Evolutionary conservation across 2,797 vertebrate genomes (phyloP), one percentile per base, ranked within the genome.

Genomic region (Melanotaenia parkinsoni): DNA sequence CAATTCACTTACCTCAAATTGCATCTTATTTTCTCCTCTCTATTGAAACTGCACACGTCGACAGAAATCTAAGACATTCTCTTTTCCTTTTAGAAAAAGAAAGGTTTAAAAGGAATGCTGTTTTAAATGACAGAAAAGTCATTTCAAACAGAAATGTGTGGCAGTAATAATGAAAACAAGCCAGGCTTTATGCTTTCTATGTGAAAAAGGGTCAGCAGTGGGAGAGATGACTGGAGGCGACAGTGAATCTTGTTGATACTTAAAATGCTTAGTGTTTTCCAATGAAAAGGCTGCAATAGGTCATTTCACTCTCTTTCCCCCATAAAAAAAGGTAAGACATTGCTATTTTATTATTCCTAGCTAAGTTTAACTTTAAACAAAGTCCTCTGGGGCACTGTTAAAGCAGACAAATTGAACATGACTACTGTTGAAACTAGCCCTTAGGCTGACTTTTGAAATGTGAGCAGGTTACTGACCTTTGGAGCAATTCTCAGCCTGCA

Each of bases 371-470:
- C 40, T 60, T 58, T 16, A 47, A 54, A 61, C 10, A 13, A 45
- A 57, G 33, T 74, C 30, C 28, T 58, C 50, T 57, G 37, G 16
- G 32, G 28, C 43, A 64, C n/a, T 30, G 10, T 57, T 66, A 28
- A 50, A 22, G n/a, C 14, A 18, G 11, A 60, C 50, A 68, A 61
- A 62, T 70, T 61, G 30, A 54, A 65, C 53, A 60, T 11, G 24
- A 67, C 28, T 0, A 35, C 3, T 47, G 51, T 22, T 54, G 40
- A 58, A 2, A 0, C 35, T 35, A 22, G 47, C 56, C 72, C 57
- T 64, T 32, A 38, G 45, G 56, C 58, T 22, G 63, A n/a, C 20
- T 67, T 30, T 63, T 71, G 18, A 73, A 56, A 59, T 53, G 24
- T 54, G 32, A 54, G 51, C 53, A 63, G 28, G 54, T 58, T 58